These are phyloP conservation scores for Varroa destructor DNA, from an alignment of 1,140 invertebrate species.

Conservation along the genomic window DNA sequence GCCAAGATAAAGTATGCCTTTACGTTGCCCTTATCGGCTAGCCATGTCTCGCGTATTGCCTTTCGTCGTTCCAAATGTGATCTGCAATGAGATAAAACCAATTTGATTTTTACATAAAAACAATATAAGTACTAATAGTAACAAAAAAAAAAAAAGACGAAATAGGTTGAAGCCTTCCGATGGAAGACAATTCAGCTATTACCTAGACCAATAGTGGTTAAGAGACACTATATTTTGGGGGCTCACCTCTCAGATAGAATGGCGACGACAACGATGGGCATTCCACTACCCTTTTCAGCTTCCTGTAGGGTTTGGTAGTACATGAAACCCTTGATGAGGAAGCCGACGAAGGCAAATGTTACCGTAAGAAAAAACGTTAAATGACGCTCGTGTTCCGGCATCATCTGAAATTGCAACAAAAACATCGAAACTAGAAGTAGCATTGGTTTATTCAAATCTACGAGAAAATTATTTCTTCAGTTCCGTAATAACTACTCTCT, in stretches of 20 bases:
- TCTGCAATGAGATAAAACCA: neutral
- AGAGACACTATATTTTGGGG: too few species aligned
- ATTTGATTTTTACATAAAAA: neutral
- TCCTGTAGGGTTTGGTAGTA: conserved; percentile 27
- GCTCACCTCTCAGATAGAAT: conserved; percentile 11
- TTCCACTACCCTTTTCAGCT: conserved; percentile 1
- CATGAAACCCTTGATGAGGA: conserved; percentile 27
- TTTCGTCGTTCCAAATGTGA: conserved; percentile 5
- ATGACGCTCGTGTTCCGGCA: conserved; percentile 23
- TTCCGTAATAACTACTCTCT: too few species aligned
- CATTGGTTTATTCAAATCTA: too few species aligned
- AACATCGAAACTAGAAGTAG: too few species aligned
- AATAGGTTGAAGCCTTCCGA: neutral
- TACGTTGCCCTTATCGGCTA: conserved; percentile 1
- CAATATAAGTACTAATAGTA: neutral
- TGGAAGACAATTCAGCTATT: neutral
- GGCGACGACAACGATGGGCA: conserved; percentile 19
- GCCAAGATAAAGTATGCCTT: conserved; percentile 8
- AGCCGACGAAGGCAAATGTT: conserved; percentile 18
- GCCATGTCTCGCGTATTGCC: conserved; percentile 20
- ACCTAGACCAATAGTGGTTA: too few species aligned
- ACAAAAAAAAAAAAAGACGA: too few species aligned
- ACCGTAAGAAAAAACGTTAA: conserved; percentile 19
- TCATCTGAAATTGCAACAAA: neutral
- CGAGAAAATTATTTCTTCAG: too few species aligned